These are phyloP conservation scores for Zaprionus davidi DNA, from an alignment of 1,140 invertebrate species.

Conservation along the genomic window DNA sequence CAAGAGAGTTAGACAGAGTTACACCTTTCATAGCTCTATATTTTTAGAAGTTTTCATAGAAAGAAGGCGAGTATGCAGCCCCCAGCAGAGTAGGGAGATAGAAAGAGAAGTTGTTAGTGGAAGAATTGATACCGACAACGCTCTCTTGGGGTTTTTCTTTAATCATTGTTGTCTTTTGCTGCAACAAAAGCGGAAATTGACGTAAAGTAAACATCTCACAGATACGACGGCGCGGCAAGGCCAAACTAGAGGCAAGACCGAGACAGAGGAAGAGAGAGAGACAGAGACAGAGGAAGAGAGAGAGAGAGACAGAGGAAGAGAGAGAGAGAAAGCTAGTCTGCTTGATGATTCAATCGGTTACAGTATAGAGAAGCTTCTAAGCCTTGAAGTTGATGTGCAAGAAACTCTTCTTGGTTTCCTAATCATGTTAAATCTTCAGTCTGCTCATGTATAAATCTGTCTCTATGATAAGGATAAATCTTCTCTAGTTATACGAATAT, in stretches of 20 bases:
- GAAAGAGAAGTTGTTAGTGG: slow-evolving; percentile 2
- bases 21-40: too few relatives aligned
- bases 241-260: not conserved
- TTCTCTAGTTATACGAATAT: too few relatives aligned
- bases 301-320: not conserved
- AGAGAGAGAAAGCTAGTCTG: not conserved
- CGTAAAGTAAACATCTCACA: slow-evolving; percentile 22
- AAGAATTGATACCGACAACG: slow-evolving; percentile 11
- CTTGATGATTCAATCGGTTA: not conserved
- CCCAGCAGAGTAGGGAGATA: not conserved
- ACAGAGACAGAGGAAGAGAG: not conserved
- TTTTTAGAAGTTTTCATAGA: not conserved
- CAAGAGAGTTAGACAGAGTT: too few relatives aligned
- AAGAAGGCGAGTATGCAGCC: too few relatives aligned
- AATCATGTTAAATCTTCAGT: not conserved
- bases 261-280: not conserved
- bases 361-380: not conserved
- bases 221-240: slow-evolving; percentile 34
- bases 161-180: slow-evolving; percentile 38
- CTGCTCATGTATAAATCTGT: not conserved
- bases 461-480: not conserved
- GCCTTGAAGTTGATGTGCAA: not conserved
- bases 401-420: not conserved
- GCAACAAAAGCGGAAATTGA: slow-evolving; percentile 46
- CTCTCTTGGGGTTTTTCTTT: slow-evolving; percentile 14